phyloP scores from a whole-genome alignment of 1,140 invertebrate genomes.

The Pissodes strobi region DNA sequence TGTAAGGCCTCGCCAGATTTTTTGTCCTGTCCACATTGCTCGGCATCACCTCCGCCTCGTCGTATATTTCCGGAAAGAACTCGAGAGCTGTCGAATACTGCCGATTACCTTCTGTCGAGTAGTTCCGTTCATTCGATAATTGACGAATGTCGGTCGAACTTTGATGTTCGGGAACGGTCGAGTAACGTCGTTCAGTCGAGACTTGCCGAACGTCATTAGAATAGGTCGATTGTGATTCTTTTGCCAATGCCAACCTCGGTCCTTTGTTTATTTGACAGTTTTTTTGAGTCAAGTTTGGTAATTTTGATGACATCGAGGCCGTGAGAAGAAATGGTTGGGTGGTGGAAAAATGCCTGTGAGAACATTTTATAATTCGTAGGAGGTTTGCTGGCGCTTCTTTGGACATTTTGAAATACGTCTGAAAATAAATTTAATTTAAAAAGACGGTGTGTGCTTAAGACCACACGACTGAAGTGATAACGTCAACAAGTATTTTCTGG shows the following conservation, averaged over 20 bases:
- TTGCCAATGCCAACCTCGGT: neutral
- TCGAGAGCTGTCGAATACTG: constrained; percentile 46
- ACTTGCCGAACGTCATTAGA: neutral
- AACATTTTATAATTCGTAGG: neutral
- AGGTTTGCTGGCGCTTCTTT: neutral
- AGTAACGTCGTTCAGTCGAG: neutral
- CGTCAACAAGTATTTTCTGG: too few species aligned
- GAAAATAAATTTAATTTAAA: too few species aligned
- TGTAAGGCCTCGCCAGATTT: constrained; percentile 62
- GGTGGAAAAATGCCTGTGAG: neutral
- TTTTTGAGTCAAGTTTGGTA: neutral
- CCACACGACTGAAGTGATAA: too few species aligned
- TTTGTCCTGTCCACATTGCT: constrained; percentile 18
- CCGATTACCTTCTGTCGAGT: constrained; percentile 17
- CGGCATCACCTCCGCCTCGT: constrained; percentile 24
- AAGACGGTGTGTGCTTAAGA: too few species aligned
- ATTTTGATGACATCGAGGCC: neutral
- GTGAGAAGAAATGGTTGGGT: neutral
- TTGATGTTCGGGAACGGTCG: constrained; percentile 1
- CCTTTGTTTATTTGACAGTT: neutral
- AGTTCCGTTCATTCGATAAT: constrained; percentile 9
- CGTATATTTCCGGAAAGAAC: constrained; percentile 35
- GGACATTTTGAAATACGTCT: constrained; percentile 4
- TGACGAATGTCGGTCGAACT: neutral
- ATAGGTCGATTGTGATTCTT: neutral